Conservation (phyloP, 2,113 vertebrate species). For the Centropus bengalensis region DNA sequence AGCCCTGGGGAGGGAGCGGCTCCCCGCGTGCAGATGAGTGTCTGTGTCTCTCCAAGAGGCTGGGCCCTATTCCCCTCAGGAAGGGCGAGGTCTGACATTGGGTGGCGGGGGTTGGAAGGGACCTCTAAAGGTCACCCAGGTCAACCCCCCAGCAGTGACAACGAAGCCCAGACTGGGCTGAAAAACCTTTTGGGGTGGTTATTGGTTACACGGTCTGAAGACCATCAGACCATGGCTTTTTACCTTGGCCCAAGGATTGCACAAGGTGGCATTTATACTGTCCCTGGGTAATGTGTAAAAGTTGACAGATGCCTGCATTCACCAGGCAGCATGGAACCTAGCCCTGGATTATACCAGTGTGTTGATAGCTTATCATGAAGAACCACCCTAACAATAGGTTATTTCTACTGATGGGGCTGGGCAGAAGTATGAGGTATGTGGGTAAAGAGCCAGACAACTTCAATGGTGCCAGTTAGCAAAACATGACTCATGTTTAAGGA, state of each 20-base stretch:
- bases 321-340: neutral
- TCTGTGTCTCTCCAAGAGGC: no score
- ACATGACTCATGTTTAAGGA: neutral
- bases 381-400: slow-evolving; percentile 20
- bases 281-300: neutral
- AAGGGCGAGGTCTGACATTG: neutral
- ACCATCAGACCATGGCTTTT: accelerated
- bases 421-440: neutral
- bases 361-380: neutral
- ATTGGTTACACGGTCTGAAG: no score
- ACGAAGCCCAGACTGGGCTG: neutral
- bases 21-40: neutral
- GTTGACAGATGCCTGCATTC: neutral
- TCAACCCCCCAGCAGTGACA: neutral
- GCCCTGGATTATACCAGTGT: neutral
- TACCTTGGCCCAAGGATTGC: neutral
- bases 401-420: neutral
- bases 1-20: accelerated
- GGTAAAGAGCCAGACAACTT: neutral
- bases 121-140: neutral
- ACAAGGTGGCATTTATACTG: neutral
- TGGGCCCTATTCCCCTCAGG: accelerated
- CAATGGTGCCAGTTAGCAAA: neutral
- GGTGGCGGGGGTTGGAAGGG: neutral
- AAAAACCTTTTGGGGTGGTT: neutral